phyloP scores from a whole-genome alignment of 2,797 vertebrate species.

The Toxotes lorentzi region DNA sequence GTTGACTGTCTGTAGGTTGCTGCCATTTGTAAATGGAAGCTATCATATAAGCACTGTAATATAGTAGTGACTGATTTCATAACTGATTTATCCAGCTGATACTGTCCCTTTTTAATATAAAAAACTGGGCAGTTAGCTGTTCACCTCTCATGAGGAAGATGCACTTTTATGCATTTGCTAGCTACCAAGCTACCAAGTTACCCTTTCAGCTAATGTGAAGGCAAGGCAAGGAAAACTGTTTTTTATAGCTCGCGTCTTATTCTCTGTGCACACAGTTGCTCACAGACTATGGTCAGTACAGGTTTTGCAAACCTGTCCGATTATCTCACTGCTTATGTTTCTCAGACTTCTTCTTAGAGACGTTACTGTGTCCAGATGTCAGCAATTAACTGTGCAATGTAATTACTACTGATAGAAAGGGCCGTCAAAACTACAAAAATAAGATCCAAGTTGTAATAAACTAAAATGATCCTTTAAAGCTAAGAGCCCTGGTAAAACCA shows the following conservation, averaged over 20 bases:
- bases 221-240: not conserved
- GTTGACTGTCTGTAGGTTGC: slow-evolving; percentile 17
- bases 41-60: not conserved
- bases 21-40: slow-evolving; percentile 19
- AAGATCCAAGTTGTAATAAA: not conserved
- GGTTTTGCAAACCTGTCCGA: not conserved
- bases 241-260: not conserved
- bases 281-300: not conserved
- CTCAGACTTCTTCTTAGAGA: not conserved
- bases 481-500: not conserved
- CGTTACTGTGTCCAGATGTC: no score
- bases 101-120: not conserved
- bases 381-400: not conserved
- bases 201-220: not conserved
- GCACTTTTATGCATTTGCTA: not conserved
- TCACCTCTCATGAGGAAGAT: not conserved
- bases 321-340: not conserved
- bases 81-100: not conserved
- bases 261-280: not conserved
- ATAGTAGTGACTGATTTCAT: not conserved
- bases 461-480: not conserved
- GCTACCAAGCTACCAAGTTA: not conserved
- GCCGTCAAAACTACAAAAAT: not conserved
- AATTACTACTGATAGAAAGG: not conserved
- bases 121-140: not conserved